phyloP scores from a whole-genome alignment of 2,797 vertebrate genomes.

The Ctenopoma multispine region DNA sequence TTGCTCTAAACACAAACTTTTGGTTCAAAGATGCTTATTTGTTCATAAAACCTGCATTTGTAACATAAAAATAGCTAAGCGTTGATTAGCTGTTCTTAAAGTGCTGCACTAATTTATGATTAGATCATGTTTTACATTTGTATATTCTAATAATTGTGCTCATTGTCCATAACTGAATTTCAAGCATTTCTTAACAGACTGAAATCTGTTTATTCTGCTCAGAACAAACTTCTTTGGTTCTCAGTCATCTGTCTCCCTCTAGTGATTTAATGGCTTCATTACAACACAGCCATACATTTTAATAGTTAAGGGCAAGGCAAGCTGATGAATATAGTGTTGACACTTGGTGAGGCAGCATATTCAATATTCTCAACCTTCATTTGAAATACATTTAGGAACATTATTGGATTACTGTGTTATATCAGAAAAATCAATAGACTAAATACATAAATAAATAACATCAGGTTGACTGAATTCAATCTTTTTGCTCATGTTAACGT shows the following conservation, averaged over 20 bases:
- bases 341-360: neutral
- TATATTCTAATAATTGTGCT: neutral
- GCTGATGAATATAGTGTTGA: neutral
- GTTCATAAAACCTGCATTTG: neutral
- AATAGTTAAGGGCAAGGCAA: neutral
- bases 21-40: slow-evolving; percentile 27
- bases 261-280: slow-evolving; percentile 55
- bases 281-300: slow-evolving; percentile 9
- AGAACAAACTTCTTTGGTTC: neutral
- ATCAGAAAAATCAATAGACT: no score
- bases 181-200: neutral
- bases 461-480: neutral
- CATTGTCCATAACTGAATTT: neutral
- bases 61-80: neutral
- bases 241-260: slow-evolving; percentile 68
- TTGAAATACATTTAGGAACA: neutral
- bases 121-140: neutral
- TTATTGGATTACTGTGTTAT: neutral
- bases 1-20: slow-evolving; percentile 8
- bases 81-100: neutral
- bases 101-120: neutral
- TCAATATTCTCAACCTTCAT: neutral
- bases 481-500: slow-evolving; percentile 4
- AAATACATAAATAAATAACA: neutral
- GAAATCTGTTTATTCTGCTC: neutral